These are phyloP conservation scores for Cryptocephalus primarius DNA, from an alignment of 2,888 invertebrate genomes.

Conservation along the genomic window DNA sequence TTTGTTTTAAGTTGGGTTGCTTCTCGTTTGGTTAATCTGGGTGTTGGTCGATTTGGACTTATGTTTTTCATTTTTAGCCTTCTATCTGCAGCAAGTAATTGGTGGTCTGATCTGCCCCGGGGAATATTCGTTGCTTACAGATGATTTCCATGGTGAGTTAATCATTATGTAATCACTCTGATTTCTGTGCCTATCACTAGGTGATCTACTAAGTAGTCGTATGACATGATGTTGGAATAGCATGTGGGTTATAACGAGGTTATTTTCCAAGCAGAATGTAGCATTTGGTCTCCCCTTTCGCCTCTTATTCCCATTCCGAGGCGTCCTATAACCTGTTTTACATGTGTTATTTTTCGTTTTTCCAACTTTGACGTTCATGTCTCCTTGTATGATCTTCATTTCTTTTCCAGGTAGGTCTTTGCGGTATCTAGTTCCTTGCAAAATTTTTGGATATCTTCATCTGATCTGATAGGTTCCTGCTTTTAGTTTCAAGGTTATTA, in stretches of 20 bases:
- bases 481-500: background rate
- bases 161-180: background rate
- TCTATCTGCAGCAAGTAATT: background rate
- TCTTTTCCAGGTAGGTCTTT: too few relatives aligned
- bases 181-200: too few relatives aligned
- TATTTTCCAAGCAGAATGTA: too few relatives aligned
- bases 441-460: background rate
- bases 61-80: background rate
- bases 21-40: background rate
- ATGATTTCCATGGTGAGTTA: constrained; percentile 1
- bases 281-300: too few relatives aligned
- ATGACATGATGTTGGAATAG: too few relatives aligned
- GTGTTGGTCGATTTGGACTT: background rate
- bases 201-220: too few relatives aligned
- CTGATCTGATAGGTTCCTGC: background rate
- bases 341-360: background rate
- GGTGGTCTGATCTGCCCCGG: background rate
- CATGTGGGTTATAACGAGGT: too few relatives aligned
- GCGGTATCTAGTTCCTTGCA: background rate
- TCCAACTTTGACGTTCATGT: background rate
- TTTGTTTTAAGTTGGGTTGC: background rate
- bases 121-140: too few relatives aligned
- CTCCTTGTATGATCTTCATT: background rate
- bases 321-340: background rate
- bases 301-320: background rate